Evolutionary conservation across 2,113 vertebrate species (phyloP), one percentile per base, ranked within the genome.

Genomic region (Nesogale talazaci): DNA sequence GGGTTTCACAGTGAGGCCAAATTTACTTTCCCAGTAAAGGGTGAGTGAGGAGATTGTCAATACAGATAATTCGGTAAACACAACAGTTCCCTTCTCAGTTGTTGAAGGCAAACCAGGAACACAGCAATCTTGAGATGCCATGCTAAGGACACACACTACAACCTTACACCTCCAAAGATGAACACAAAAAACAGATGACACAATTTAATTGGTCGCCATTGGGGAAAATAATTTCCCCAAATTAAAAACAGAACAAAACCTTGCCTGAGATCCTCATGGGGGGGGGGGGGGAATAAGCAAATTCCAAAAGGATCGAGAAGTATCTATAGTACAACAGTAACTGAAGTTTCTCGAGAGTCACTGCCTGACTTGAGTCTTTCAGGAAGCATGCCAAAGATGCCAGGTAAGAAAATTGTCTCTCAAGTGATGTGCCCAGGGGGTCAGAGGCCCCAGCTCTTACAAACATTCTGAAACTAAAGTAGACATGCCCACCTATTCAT

Each of bases 381-480:
- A 80, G n/a, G 57, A 86, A 89, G 74, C 85, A 11, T 4, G 1
- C 17, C 56, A 81, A 78, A 61, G 69, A 61, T 72, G 4, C 22
- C 31, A 22, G 25, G 31, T 74, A 69, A 81, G 82, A 94, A 89
- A 38, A 70, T 14, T 61, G 42, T 80, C 90, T 93, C 80, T 96
- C 72, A 42, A 22, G 27, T 61, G 10, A 88, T 38, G 14, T 80
- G 80, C 86, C 82, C 86, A 56, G 36, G 59, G 20, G 23, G 38
- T 40, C 72, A 88, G 72, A 72, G 63, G 83, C 75, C 72, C 12
- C 46, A 46, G 10, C 42, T 46, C 8, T 59, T 3, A 88, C 5
- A 67, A 94, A 92, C 84, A 27, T 25, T 90, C 56, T 92, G 42
- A 76, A 89, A 79, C 52, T 63, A 92, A 95, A 77, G 29, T 31